Base-by-base conservation (phyloP, 37 sponge, comb jelly and placozoan species). In the Diacarnus erythraeanus region DNA sequence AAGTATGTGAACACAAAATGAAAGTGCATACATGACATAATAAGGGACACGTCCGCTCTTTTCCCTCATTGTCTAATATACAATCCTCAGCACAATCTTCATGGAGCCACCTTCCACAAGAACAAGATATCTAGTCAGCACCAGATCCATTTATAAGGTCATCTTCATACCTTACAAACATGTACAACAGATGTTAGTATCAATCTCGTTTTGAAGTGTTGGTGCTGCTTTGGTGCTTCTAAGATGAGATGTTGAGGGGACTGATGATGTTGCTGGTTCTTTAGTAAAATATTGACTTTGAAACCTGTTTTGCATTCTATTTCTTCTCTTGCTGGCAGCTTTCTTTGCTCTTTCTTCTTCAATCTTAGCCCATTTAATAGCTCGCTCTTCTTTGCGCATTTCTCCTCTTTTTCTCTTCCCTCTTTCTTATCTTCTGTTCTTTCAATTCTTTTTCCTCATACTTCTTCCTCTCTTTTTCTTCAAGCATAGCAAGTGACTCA, bases 381-480 rank as follows among this genome's bases (percentile, higher is more conserved):
- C 59, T 51, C 41, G 44, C 17, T 18, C 4, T 20, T 57, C 22
- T 25, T 26, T 21, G 22, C 61, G 4, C 61, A 6, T 25, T 25
- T 60, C 4, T 25, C 27, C 22, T 66, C 61, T 70, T 56, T 22
- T 54, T 56, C 40, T 70, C 81, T 29, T 70, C 72, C 30, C 60
- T 80, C 59, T 66, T 44, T 66, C 35, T 56, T 27, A 70, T 70
- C 43, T 47, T 4, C 38, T 25, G 26, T 60, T 66, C 79, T 30
- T 39, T 64, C 47, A 15, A 6, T 65, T 66, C 79, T 12, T 26
- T 56, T 33, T 70, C 60, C 37, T 80, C 81, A 40, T 80, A 72
- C 17, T 80, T 70, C 91, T 80, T 8, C 80, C 73, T 29, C 57
- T 74, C 1, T 43, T 89, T 42, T 64, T 69, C 71, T 85, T 90